phyloP scores from a whole-genome alignment of 2,797 vertebrate genomes.

The Lacerta viridis region DNA sequence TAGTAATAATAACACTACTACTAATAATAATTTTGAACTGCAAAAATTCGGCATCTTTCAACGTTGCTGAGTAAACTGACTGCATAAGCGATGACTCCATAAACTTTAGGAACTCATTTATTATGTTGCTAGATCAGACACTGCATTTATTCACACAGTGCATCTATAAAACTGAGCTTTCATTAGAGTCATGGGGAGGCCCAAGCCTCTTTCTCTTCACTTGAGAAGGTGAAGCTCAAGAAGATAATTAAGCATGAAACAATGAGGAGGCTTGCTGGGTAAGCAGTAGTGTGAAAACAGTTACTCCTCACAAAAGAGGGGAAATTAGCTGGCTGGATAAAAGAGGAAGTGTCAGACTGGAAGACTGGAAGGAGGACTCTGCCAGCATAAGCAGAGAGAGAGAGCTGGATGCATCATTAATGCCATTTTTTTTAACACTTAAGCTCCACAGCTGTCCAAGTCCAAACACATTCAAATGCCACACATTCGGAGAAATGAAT shows the following conservation, averaged over 20 bases:
- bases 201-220: constrained; percentile 60
- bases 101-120: constrained; percentile 82
- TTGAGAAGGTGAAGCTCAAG: constrained; percentile 82
- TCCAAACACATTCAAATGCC: constrained; percentile 79
- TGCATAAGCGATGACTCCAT: constrained; percentile 74
- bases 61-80: constrained; percentile 70
- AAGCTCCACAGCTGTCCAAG: constrained; percentile 80
- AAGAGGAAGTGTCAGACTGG: constrained; percentile 84
- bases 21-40: constrained; percentile 35
- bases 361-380: constrained; percentile 82
- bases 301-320: constrained; percentile 85
- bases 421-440: constrained; percentile 81
- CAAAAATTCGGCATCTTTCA: constrained; percentile 60
- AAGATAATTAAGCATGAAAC: constrained; percentile 87
- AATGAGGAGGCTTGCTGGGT: constrained; percentile 84
- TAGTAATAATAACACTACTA: constrained; percentile 36
- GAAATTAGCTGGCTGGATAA: constrained; percentile 86
- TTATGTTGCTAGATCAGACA: constrained; percentile 78
- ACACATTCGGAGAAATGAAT: constrained; percentile 75
- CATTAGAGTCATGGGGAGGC: constrained; percentile 77
- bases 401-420: constrained; percentile 82
- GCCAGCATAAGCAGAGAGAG: constrained; percentile 81
- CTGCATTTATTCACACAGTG: constrained; percentile 78
- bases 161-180: constrained; percentile 78
- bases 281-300: constrained; percentile 86